These are phyloP conservation scores for Lacerta bilineata DNA, from an alignment of 2,797 vertebrate genomes.

Conservation along the genomic window DNA sequence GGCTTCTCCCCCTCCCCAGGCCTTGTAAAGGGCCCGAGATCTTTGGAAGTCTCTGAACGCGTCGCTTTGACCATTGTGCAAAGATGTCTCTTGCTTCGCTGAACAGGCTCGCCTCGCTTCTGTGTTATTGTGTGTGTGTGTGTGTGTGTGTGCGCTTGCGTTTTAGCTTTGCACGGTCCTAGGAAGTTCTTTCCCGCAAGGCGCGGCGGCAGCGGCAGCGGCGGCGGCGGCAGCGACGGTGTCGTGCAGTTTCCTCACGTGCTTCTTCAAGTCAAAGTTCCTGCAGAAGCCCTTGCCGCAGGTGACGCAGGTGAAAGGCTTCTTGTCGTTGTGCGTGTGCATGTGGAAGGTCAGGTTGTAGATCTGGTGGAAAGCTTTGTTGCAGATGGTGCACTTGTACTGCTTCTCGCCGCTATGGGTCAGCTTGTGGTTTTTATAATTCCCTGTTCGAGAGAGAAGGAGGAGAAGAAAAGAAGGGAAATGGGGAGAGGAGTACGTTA, in stretches of 20 bases:
- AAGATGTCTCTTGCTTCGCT: not conserved
- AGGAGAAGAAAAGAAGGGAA: not conserved
- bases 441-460: constrained; percentile 77
- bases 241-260: constrained; percentile 91
- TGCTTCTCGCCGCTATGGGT: constrained; percentile 93
- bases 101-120: not conserved
- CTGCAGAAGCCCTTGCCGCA: constrained; percentile 93
- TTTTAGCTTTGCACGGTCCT: constrained; percentile 83
- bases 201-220: constrained; percentile 65
- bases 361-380: constrained; percentile 92
- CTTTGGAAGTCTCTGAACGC: not conserved
- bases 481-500: too few relatives aligned
- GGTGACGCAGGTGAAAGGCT: constrained; percentile 90
- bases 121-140: not conserved
- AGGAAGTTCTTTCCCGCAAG: constrained; percentile 80
- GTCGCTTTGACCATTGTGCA: not conserved
- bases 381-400: constrained; percentile 91
- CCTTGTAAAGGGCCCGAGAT: not conserved
- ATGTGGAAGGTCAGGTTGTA: constrained; percentile 94
- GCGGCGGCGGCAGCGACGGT: constrained; percentile 75
- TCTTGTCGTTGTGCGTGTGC: constrained; percentile 95
- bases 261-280: constrained; percentile 95
- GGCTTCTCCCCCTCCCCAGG: constrained; percentile 44
- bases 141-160: too few relatives aligned
- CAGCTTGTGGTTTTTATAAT: constrained; percentile 93